Evolutionary conservation across 1,140 invertebrate species (phyloP), one percentile per base, ranked within the genome.

Genomic region (Portunus trituberculatus): DNA sequence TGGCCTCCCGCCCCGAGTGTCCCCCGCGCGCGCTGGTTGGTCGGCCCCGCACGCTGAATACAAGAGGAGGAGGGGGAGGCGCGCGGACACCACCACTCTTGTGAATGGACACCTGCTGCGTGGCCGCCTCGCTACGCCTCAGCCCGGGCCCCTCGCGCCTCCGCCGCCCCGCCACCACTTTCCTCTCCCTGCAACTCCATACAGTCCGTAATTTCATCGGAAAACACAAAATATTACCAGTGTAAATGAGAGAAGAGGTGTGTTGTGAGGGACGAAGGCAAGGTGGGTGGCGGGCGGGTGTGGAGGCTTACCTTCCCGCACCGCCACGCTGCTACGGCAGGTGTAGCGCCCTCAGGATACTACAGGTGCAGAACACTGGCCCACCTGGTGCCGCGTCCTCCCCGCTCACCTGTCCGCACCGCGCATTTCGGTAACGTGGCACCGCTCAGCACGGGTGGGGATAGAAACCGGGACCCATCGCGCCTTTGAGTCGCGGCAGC

Each of bases 21-120:
- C 52, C 29, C 52, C 90, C 39, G 90, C 52, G 90, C 90, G 90
- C 90, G 90, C 90, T 91, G 90, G 90, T 91, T 91, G 90, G 90
- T 46, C 90, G 90, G 7, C 52, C 29, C 59, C 90, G n/a, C 90
- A 76, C 90, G 25, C n/a, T 29, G 90, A 91, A 67, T 91, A 91
- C 28, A 32, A 91, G 90, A 91, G 90, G 90, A 91, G 90, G 90
- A 59, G 52, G 52, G 31, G 52, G 39, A 32, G 84, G 31, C 31
- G 84, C 84, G 67, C 67, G 20, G 28, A 31, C 52, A 67, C 48
- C 89, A 76, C 90, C 67, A 76, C 67, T 76, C 90, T 91, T 67
- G 28, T 91, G 90, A 91, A 76, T 91, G 90, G 59, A 29, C 90
- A 91, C 90, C 90, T 91, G 90, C 25, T 76, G 52, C 90, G 29